Percentiles rank a stretch among this genome's conserved stretches.
phyloP scores from a whole-genome alignment of 2,113 vertebrate species.

The Craseonycteris thonglongyai region DNA sequence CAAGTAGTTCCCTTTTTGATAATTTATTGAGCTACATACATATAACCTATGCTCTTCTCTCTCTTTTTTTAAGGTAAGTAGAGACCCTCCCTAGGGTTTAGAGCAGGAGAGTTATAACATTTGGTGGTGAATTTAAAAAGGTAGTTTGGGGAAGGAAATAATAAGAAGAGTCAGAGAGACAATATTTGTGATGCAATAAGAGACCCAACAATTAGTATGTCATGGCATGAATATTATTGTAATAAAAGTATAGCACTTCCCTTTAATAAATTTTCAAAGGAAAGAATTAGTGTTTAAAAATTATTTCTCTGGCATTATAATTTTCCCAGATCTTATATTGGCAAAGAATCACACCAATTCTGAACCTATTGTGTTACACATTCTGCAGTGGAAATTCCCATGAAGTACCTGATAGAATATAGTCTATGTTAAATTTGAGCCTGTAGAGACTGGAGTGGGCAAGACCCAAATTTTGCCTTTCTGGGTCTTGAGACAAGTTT shows the following conservation, averaged over 20 bases:
- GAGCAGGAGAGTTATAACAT: neutral
- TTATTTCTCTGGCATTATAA: neutral
- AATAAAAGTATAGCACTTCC: neutral
- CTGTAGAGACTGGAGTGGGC: neutral
- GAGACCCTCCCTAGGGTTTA: neutral
- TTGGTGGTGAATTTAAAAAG: neutral
- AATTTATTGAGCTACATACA: neutral
- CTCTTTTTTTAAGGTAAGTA: neutral
- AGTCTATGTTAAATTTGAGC: neutral
- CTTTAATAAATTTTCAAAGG: neutral
- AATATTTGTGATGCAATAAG: neutral
- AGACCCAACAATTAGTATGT: neutral
- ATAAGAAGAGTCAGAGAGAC: neutral
- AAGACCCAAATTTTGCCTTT: neutral
- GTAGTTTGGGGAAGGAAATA: neutral
- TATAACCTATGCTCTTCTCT: neutral
- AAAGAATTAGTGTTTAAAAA: neutral
- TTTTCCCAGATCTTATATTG: neutral
- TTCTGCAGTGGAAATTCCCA: neutral
- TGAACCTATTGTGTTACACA: too few relatives aligned
- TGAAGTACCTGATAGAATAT: neutral
- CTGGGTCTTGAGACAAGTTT: neutral
- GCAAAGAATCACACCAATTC: neutral
- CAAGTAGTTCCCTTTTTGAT: neutral
- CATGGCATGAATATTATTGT: neutral